Percentiles rank a stretch among this genome's conserved stretches.
Evolutionary conservation across 2,888 invertebrate species (phyloP).

Genomic region (Mesorhabditis belari): DNA sequence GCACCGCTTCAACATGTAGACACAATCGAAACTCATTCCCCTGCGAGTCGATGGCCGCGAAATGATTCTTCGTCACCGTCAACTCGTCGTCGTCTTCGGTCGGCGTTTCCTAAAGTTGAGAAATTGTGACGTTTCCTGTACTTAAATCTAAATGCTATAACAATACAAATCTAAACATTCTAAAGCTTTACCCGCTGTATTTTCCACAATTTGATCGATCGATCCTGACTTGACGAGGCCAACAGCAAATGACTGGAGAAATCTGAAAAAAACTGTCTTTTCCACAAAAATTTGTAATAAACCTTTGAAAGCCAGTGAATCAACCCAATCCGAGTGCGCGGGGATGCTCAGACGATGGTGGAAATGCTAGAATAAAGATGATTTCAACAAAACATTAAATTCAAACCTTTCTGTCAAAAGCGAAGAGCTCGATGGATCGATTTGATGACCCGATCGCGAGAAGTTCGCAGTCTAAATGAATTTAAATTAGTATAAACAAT

Average conservation of each 20-base stretch:
- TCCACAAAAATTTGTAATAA: background rate
- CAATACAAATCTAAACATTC: too few relatives aligned
- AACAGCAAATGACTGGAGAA: background rate
- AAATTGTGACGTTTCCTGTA: too few relatives aligned
- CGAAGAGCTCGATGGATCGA: slow-evolving; percentile 28
- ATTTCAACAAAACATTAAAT: background rate
- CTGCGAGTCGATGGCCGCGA: background rate
- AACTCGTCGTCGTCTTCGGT: slow-evolving; percentile 17
- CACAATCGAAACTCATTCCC: background rate
- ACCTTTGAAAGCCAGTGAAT: slow-evolving; percentile 38
- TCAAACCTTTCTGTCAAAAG: slow-evolving; percentile 5
- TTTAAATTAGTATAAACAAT: background rate
- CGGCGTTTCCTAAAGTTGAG: too few relatives aligned
- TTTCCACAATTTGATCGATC: slow-evolving; percentile 11
- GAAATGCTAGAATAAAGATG: slow-evolving; percentile 6
- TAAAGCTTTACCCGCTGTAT: too few relatives aligned
- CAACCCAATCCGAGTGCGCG: slow-evolving; percentile 39
- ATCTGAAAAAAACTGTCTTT: background rate
- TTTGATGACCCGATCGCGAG: slow-evolving; percentile 35
- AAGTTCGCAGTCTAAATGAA: slow-evolving; percentile 10
- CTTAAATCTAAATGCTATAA: too few relatives aligned
- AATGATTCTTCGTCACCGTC: slow-evolving; percentile 18
- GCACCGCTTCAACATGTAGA: slow-evolving; percentile 63
- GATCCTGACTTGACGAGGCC: slow-evolving; percentile 4
- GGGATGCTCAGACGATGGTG: slow-evolving; percentile 16